Base-by-base conservation (phyloP, 1,140 invertebrate species). In the Trigoniulus corallinus region DNA sequence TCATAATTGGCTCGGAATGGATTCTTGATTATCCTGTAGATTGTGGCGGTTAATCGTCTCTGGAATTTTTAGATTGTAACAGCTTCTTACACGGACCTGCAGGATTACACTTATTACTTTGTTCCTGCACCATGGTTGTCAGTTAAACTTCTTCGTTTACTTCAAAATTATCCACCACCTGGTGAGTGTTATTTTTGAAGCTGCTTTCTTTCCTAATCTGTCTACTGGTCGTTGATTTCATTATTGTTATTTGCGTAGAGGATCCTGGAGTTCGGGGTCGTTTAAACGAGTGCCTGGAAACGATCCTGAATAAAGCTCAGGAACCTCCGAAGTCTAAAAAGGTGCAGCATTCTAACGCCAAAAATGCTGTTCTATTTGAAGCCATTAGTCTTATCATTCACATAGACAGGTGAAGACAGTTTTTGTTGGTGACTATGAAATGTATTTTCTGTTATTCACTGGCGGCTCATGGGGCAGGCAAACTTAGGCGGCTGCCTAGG, bases 41-140 rank as follows among this genome's bases (percentile, higher is more conserved):
- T 34, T 15, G 7, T 15, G 7, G 15, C 7, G 7, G 7, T 34
- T 7, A 7, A 34, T 7, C 15, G 15, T 7, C 15, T 34, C 15
- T 34, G 7, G 29, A 7, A 61, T 63, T 66, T 65, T 52, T 70
- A 89, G 78, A 97, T 97, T 72, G 92, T 97, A 0, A 96, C 92
- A 53, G 87, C 92, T 44, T 96, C 89, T 63, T 97, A 97, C 63
- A 97, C 92, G 59, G 93, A 97, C 72, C 73, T 98, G 48, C 94
- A 98, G 73, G 96, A 99, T 69, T 99, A 99, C 65, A 98, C 96
- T 0, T 99, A 99, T 67, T 99, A 99, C 64, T 99, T 99, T 78
- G 95, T 99, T 34, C 94, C 96, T 53, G 96, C 96, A 25, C 96
- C 96, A 13, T 99, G 96, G 96, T 74, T 99, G 1, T 98, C 93